Evolutionary conservation across 2,113 vertebrate genomes (phyloP).

Genomic region (Riparia riparia): DNA sequence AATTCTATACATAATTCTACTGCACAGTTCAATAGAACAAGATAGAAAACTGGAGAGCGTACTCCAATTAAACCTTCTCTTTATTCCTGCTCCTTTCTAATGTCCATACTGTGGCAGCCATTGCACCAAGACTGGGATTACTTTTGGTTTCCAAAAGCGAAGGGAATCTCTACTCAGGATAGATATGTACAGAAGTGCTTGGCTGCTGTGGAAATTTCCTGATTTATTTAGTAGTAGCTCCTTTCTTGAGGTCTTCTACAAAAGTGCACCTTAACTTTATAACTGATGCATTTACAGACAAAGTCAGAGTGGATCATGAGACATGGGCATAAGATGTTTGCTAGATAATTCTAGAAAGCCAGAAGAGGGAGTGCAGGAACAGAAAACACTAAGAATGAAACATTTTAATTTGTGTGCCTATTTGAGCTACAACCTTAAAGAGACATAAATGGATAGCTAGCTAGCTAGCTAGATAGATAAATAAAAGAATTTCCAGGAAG

Average conservation of each 20-base stretch:
- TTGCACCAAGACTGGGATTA: background rate
- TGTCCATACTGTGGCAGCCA: background rate
- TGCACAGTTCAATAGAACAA: background rate
- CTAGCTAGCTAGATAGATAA: background rate
- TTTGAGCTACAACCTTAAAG: background rate
- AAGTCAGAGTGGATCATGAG: background rate
- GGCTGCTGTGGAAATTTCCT: background rate
- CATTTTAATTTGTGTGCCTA: background rate
- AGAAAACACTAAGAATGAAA: background rate
- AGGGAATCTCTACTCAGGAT: background rate
- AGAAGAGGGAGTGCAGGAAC: constrained; percentile 57
- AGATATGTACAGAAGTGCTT: rapidly evolving
- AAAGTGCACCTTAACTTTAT: rapidly evolving
- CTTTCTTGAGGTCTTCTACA: background rate
- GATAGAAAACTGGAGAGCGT: background rate
- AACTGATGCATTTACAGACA: background rate
- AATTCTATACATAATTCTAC: background rate
- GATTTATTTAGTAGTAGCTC: background rate
- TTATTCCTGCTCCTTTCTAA: background rate
- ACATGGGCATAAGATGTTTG: background rate
- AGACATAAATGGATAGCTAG: background rate
- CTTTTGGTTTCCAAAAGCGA: background rate
- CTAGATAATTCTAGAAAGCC: constrained; percentile 36
- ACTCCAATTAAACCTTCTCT: background rate
- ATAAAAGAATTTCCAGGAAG: background rate